Evolutionary conservation across 2,888 invertebrate genomes (phyloP).

Genomic region (Pseudolycoriella hygida): DNA sequence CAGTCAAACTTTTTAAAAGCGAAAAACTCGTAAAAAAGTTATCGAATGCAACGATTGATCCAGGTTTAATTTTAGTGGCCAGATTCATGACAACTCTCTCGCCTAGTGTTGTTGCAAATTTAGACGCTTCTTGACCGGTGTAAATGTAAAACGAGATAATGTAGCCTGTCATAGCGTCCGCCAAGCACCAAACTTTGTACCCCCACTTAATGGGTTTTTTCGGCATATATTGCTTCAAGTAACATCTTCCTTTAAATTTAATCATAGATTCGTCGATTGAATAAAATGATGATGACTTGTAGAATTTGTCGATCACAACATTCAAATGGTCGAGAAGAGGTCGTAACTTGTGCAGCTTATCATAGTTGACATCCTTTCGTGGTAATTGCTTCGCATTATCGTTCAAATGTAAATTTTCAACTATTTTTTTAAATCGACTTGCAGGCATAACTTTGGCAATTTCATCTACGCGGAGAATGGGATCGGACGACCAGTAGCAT

Average conservation of each 20-base stretch:
- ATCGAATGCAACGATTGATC: constrained; percentile 5
- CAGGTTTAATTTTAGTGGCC: background rate
- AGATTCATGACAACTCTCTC: constrained; percentile 3
- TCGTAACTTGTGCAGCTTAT: background rate
- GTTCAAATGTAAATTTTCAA: background rate
- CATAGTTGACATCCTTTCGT: background rate
- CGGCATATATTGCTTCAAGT: background rate
- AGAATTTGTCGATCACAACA: background rate
- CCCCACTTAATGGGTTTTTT: background rate
- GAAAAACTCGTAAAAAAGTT: constrained; percentile 5
- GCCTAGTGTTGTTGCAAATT: background rate
- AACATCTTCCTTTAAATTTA: background rate
- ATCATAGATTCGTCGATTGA: background rate
- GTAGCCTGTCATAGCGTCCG: background rate
- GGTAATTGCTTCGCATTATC: background rate
- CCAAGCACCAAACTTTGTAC: background rate
- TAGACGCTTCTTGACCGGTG: background rate
- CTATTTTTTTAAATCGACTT: background rate
- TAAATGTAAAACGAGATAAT: background rate
- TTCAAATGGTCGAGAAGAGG: background rate
- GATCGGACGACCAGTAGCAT: background rate
- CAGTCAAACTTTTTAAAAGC: constrained; percentile 2
- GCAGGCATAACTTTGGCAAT: background rate
- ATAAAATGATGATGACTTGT: background rate
- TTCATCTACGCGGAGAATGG: background rate